Conservation (phyloP, 2,113 vertebrate genomes). For the Ceuthmochares aereus region DNA sequence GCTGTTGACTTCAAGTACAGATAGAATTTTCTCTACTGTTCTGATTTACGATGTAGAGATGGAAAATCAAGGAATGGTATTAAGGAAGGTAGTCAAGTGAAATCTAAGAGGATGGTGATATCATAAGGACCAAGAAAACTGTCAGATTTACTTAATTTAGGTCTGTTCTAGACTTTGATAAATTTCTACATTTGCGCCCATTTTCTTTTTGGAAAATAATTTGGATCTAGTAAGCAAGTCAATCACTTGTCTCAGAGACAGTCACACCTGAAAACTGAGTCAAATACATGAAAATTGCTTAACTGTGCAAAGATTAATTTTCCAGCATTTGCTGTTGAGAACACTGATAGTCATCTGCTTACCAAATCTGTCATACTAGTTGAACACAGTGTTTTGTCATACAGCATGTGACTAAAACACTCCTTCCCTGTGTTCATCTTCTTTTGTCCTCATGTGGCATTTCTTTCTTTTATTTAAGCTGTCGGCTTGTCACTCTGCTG, state of each 20-base stretch:
- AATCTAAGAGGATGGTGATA: neutral
- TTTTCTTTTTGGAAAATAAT: neutral
- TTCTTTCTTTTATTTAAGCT: neutral
- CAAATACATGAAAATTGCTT: neutral
- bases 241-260: neutral
- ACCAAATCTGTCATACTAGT: neutral
- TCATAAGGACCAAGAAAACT: neutral
- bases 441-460: neutral
- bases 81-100: neutral
- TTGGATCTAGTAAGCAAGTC: neutral
- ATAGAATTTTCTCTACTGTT: neutral
- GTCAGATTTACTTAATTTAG: neutral
- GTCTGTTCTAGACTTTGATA: neutral
- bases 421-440: neutral
- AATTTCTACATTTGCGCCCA: neutral
- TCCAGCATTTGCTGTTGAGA: neutral
- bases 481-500: neutral
- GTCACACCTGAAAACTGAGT: neutral
- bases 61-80: neutral
- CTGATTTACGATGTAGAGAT: neutral
- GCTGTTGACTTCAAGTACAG: neutral
- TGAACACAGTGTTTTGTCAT: neutral
- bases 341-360: neutral
- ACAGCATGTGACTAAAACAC: neutral
- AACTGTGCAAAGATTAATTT: neutral